Base-by-base conservation (phyloP, 2,797 vertebrate species). In the Hyperoplus lanceolatus region DNA sequence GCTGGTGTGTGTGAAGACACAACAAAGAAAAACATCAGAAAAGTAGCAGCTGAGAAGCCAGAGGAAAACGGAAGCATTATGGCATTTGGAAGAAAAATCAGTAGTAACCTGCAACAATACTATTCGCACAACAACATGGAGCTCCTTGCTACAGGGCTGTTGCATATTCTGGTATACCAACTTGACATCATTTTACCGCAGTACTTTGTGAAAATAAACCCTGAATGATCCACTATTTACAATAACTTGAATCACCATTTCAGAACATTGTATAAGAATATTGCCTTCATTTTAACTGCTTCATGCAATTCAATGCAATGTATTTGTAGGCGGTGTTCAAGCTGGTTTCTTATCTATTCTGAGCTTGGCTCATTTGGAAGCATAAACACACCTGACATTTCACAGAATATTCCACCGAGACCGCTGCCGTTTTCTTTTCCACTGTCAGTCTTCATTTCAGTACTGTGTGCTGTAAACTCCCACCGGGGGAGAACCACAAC, bases 311-410 rank as follows among this genome's bases (percentile, higher is more conserved):
- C 29, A 36, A 58, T 46, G 16, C 41, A 43, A 10, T 15, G 8
- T 50, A 36, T 58, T 68, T 68, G 4, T 43, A 29, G 18, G 45
- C 11, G 55, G 14, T 55, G 48, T 29, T 75, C 41, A 12, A 29
- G 41, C 51, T 16, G 13, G 55, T 69, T 60, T 75, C 6, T 59
- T 41, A 73, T 59, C 21, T 56, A 68, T 75, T 81, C 41, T 39
- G 18, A 68, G 53, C 54, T 38, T 8, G 10, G 57, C 61, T 77
- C 60, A 58, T 51, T 53, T 61, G 70, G 46, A 62, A 54, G 29
- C 10, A 16, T 73, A 53, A 78, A 75, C 55, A 77, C 39, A 65
- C 46, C 57, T 75, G 82, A 81, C 71, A 85, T 84, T 81, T 81
- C 74, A 58, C 70, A 60, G 42, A 41, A 39, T 61, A 45, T 29